These are phyloP conservation scores for Artibeus lituratus DNA, from an alignment of 2,797 vertebrate species.

Conservation along the genomic window DNA sequence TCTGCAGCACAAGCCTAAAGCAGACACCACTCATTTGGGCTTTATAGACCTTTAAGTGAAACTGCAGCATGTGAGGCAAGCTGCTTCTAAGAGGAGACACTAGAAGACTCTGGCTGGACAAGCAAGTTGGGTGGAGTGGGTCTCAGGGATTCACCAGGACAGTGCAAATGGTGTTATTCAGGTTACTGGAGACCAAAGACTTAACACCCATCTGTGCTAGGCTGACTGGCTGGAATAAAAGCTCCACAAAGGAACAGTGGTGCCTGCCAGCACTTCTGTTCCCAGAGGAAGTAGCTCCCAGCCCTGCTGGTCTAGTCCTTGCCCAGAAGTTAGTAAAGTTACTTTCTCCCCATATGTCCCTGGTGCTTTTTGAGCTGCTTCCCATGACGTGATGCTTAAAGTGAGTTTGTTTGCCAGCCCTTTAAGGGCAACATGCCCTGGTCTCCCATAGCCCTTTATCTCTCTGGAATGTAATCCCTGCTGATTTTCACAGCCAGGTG, in stretches of 20 bases:
- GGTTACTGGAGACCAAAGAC: neutral
- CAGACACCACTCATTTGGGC: neutral
- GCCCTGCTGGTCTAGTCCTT: neutral
- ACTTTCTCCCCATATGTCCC: neutral
- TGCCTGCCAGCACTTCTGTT: neutral
- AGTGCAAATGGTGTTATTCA: neutral
- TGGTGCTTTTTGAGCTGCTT: neutral
- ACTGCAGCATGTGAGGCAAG: neutral
- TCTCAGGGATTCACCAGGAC: neutral
- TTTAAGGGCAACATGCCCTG: neutral
- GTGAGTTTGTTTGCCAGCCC: neutral
- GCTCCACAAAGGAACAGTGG: neutral
- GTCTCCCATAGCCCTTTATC: neutral
- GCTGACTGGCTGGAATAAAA: neutral
- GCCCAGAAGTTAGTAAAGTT: neutral
- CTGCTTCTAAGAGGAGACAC: neutral
- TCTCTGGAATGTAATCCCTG: neutral
- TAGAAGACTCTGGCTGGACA: neutral
- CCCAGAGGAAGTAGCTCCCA: neutral
- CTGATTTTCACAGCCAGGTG: neutral
- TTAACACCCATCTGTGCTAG: neutral
- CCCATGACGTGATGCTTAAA: neutral
- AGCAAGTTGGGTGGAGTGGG: neutral
- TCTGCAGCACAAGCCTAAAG: neutral
- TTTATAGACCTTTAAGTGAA: neutral